Conservation (phyloP, 2,797 vertebrate species). For the Simalia tracyae region DNA sequence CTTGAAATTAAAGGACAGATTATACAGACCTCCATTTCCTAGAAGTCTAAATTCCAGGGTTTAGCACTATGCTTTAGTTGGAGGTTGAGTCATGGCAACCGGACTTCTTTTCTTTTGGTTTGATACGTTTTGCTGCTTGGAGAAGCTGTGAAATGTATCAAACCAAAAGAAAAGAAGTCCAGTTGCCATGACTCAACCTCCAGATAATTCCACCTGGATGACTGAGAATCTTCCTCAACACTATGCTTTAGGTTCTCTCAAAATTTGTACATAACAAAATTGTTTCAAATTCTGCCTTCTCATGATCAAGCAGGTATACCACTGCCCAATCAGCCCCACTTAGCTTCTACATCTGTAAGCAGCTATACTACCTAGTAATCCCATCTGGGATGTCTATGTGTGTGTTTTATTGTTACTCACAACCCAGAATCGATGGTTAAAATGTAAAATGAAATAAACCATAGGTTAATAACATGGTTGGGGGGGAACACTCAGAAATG, state of each 20-base stretch:
- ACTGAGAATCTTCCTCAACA: no score
- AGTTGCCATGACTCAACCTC: no score
- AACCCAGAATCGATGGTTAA: background rate
- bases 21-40: constrained; percentile 1
- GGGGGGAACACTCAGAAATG: no score
- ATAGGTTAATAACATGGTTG: background rate
- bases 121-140: no score
- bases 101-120: no score
- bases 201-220: no score
- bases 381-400: background rate
- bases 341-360: background rate
- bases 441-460: background rate
- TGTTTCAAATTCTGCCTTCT: background rate
- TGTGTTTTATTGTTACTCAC: background rate
- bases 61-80: constrained; percentile 3
- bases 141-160: no score
- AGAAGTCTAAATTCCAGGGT: background rate
- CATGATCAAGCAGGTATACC: background rate
- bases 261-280: background rate
- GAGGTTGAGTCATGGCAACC: no score
- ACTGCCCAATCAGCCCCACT: background rate
- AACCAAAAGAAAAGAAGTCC: no score
- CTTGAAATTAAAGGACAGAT: background rate
- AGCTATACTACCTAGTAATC: background rate
- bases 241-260: background rate